Evolutionary conservation across 1,140 invertebrate genomes (phyloP), one percentile per base, ranked within the genome.

Genomic region (Zaprionus camerounensis): DNA sequence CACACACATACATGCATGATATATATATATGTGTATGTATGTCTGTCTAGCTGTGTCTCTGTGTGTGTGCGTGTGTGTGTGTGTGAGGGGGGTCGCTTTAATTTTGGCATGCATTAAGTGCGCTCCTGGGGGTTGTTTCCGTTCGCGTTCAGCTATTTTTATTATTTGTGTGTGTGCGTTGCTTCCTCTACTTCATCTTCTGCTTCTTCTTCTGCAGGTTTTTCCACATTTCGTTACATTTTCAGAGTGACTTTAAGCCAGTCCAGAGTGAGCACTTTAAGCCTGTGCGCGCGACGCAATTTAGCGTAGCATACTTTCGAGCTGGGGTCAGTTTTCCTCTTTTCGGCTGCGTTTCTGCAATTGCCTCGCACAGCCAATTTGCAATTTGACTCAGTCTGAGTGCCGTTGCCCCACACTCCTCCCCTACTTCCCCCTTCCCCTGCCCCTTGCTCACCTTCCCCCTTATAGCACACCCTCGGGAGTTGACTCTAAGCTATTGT

Each of bases 91-190:
- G 22, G 61, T 90, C 76, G 86, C 85, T 90, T 90, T 90, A 90
- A 90, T 90, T 90, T 90, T 82, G 85, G 85, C 85, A 83, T 88
- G 84, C 78, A 90, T 90, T 90, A 90, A 90, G 85, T 90, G 86
- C 85, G 79, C 85, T 77, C 85, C 67, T 72, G 85, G 81, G 85
- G 85, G 85, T 90, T 90, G 85, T 90, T 90, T 90, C 85, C 85
- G 67, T 63, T 69, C 55, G 71, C 76, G 71, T 65, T 75, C 66
- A 76, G 76, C 72, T 76, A 78, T 78, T 78, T 78, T 78, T 78
- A 78, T 76, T 71, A 63, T 69, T 36, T 62, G 22, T 44, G 26
- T 62, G 22, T 65, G n/a, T 63, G 28, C 49, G 24, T 44, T 58
- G 2, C 36, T 53, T 4, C 36, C 31, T 36, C 15, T 53, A 31